Base-by-base conservation (phyloP, 2,888 invertebrate genomes). In the Balanococcus diminutus region DNA sequence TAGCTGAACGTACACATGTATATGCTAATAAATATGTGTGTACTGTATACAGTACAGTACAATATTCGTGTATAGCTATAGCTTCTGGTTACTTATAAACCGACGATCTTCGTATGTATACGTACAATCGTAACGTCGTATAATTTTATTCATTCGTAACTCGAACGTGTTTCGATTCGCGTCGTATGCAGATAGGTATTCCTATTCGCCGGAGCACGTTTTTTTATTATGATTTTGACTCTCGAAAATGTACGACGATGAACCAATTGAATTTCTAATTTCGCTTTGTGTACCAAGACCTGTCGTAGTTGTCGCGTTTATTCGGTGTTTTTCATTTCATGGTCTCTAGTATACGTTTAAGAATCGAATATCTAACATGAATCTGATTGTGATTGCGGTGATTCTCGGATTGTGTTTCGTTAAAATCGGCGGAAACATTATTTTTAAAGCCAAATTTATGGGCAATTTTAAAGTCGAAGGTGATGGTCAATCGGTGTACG, bases 371-470 rank as follows among this genome's bases (percentile, higher is more conserved):
- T n/a, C n/a, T n/a, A 46, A 46, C 4, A 72, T 72, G 72, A 72
- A 72, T 72, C 16, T 32, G 2, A 25, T 31, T 11, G 72, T 32
- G n/a, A 72, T 84, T 46, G 28, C 36, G 0, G 32, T 72, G 72
- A 75, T 75, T 84, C 75, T 84, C 25, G 42, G 19, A 25, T 39
- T 75, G 25, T 84, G 39, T 42, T 11, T 75, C 8, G 75, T 39
- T 39, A n/a, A 25, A 6, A 42, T 39, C 2, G 8, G 39, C 22
- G 22, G 72, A 16, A 84, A 84, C 28, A 84, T 84, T 39, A 75
- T 75, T 42, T 84, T 61, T 42, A 84, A 84, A 42, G 84, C 84
- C 4, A 84, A 84, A 56, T 84, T 84, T n/a, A 84, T 84, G 61
- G 84, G 72, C 6, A 84, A 84, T 84, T 16, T 19, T 22, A 67